Percentiles rank a stretch among this genome's conserved stretches.
Evolutionary conservation across 2,888 invertebrate genomes (phyloP).

Genomic region (Zeuzera pyrina): DNA sequence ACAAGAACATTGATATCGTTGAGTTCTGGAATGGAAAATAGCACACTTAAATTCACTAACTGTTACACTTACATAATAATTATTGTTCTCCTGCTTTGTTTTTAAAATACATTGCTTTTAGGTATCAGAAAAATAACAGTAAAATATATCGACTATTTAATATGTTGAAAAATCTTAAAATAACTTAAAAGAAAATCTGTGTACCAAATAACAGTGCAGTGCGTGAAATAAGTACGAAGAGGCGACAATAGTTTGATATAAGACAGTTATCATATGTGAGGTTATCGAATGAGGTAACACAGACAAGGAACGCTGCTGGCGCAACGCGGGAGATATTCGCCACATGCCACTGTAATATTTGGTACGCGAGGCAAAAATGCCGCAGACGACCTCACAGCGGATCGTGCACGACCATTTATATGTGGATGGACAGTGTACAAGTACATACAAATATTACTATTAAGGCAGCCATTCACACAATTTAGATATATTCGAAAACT

Average conservation of each 20-base stretch:
- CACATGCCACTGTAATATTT: slow-evolving; percentile 54
- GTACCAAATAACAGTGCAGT: slow-evolving; percentile 71
- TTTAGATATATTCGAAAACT: slow-evolving; percentile 38
- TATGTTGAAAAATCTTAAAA: slow-evolving; percentile 59
- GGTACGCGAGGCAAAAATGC: slow-evolving; percentile 45
- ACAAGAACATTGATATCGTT: slow-evolving; percentile 71
- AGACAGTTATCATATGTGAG: slow-evolving; percentile 53
- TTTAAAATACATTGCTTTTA: slow-evolving; percentile 71
- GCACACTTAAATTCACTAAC: slow-evolving; percentile 74
- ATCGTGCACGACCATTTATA: slow-evolving; percentile 30
- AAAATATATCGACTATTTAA: slow-evolving; percentile 64
- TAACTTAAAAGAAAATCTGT: slow-evolving; percentile 55
- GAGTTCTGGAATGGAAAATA: slow-evolving; percentile 73
- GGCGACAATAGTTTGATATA: slow-evolving; percentile 45
- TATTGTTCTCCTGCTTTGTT: slow-evolving; percentile 72
- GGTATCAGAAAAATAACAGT: slow-evolving; percentile 70
- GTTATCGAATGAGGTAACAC: slow-evolving; percentile 64
- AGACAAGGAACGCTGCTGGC: slow-evolving; percentile 29
- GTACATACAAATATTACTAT: slow-evolving; percentile 47
- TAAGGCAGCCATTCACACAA: slow-evolving; percentile 56
- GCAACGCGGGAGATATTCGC: background rate
- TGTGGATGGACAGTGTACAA: slow-evolving; percentile 40
- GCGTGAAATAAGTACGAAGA: slow-evolving; percentile 59
- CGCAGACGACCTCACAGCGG: slow-evolving; percentile 19
- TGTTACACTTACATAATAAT: slow-evolving; percentile 72